Evolutionary conservation across 1,140 invertebrate species (phyloP), one percentile per base, ranked within the genome.

Genomic region (Pogonognathellus flavescens): DNA sequence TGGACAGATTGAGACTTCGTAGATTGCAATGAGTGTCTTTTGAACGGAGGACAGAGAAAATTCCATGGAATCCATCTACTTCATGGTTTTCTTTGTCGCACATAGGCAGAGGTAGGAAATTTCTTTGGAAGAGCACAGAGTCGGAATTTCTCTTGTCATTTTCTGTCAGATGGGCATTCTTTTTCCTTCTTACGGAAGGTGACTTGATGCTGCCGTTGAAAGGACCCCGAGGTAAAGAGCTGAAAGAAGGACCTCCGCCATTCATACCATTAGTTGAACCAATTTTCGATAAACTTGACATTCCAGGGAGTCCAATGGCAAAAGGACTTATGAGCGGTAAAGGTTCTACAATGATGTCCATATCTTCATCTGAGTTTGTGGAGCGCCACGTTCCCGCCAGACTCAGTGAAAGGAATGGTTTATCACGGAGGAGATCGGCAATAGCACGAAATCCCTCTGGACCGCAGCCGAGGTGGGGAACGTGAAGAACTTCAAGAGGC

Each of bases 381-480:
- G 86, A 87, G 25, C 88, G 59, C 88, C 88, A 88, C 13, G 85
- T 72, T 49, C 92, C 92, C 22, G 92, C 91, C 13, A 93, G 89
- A 87, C 92, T 92, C 85, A 93, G 90, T 2, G 92, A 92, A 13
- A 92, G 88, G 18, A 93, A 89, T 13, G 92, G 91, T 81, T 92
- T 89, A 70, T 90, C 89, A 62, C 90, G 90, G 11, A 93, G 90
- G 13, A 93, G 86, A 31, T 90, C 88, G 5, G 92, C 90, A 11
- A 93, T 89, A 18, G 92, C 91, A 53, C 90, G 89, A 2, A 93
- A 90, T 10, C 92, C 92, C 52, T 92, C 91, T 18, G 91, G 90
- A 25, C 92, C 93, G 86, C 92, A 93, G 22, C 92, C 91, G 80
- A 93, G 90, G 89, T 93, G 93, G 49, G 92, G 92, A 84, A 93